phyloP scores from a whole-genome alignment of 1,140 invertebrate species.

The Drosophila guanche region DNA sequence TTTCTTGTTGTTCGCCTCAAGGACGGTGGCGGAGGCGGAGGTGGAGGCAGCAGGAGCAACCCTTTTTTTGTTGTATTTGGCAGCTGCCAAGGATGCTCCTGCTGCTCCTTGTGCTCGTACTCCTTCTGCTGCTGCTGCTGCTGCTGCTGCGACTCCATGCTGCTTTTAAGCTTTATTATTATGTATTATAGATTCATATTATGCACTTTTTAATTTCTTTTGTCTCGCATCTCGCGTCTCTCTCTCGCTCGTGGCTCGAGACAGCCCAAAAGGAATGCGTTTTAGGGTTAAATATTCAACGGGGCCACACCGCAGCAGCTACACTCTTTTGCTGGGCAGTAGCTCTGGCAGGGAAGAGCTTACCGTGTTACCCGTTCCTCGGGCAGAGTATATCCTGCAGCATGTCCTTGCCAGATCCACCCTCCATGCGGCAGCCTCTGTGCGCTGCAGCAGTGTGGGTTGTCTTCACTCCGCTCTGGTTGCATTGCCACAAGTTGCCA shows the following conservation, averaged over 20 bases:
- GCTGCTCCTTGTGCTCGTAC: background rate
- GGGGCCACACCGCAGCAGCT: background rate
- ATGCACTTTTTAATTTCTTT: conserved; percentile 80
- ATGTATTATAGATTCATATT: conserved; percentile 82
- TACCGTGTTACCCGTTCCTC: background rate
- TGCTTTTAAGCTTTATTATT: conserved; percentile 75
- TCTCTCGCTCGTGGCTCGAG: conserved; percentile 1
- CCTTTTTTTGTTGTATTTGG: conserved; percentile 62
- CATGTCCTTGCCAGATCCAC: conserved; percentile 61
- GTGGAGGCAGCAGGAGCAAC: conserved; percentile 37
- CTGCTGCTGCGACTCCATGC: conserved; percentile 4
- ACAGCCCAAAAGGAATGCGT: conserved; percentile 60
- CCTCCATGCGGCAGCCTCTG: conserved; percentile 19
- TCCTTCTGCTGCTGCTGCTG: conserved; percentile 13
- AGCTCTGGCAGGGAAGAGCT: too few species aligned
- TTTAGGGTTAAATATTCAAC: conserved; percentile 13
- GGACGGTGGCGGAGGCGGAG: conserved; percentile 19
- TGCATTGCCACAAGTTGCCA: conserved; percentile 66
- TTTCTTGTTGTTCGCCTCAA: conserved; percentile 65
- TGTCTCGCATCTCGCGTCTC: conserved; percentile 48
- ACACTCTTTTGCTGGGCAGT: too few species aligned
- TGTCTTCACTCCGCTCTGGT: conserved; percentile 56
- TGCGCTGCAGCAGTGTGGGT: conserved; percentile 41
- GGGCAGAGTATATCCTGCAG: conserved; percentile 28
- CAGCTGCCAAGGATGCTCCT: conserved; percentile 44